Base-by-base conservation (phyloP, 2,888 invertebrate species). In the Polymixis lichenea region DNA sequence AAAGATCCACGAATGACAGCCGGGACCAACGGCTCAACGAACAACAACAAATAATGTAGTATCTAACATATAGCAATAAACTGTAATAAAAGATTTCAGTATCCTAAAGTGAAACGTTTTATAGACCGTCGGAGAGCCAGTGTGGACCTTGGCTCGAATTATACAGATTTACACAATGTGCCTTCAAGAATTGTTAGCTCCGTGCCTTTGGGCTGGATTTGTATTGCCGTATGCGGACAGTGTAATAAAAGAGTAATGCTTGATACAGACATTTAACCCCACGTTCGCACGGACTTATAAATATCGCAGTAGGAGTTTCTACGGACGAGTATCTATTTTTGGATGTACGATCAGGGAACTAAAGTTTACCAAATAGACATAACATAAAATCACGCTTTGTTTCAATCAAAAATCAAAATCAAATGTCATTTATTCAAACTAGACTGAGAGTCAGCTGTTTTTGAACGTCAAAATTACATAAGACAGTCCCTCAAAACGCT, bases 111-210 rank as follows among this genome's bases (percentile, higher is more conserved):
- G 68, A 83, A 89, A 81, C 80, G 70, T 80, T 86, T 89, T 89
- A 88, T 88, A 70, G 83, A 80, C 81, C 84, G 76, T 73, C 51
- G 32, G 83, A 87, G 84, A 87, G 74, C 64, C 67, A 75, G 76
- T 43, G 56, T 72, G 70, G 76, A 74, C 78, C 84, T 66, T 56
- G 46, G 56, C 78, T 82, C 61, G 74, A 82, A 80, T 84, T 79
- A 80, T 77, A 81, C 80, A 85, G 87, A 88, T 86, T 89, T 86
- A 89, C 87, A 77, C 73, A 70, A 84, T 66, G 75, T 78, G 70
- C 75, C 75, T 83, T 60, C 71, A 83, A 89, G 89, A 88, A 85
- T 82, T 89, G 88, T 86, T 86, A 88, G 87, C 83, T 78, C 25
- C 68, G 80, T 66, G 83, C 85, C 84, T 84, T 64, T 77, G 83